Conservation (phyloP, 2,797 vertebrate species). For the Limnodromus scolopaceus region DNA sequence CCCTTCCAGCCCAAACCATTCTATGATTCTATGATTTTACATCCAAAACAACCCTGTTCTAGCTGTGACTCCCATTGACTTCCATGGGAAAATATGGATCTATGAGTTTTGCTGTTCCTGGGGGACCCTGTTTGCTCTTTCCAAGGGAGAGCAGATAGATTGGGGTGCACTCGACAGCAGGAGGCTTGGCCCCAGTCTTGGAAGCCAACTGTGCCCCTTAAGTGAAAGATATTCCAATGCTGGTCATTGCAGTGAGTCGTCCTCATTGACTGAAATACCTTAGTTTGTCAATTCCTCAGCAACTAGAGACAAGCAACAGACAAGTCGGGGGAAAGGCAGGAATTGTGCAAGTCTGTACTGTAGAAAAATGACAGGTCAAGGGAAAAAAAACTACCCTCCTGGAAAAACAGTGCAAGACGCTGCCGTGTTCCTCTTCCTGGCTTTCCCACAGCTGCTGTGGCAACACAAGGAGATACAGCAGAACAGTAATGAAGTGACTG, state of each 20-base stretch:
- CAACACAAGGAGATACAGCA: not conserved
- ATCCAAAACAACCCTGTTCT: not conserved
- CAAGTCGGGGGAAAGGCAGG: not conserved
- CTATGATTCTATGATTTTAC: not conserved
- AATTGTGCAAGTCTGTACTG: not conserved
- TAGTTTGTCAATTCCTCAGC: not conserved
- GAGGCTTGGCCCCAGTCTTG: not conserved
- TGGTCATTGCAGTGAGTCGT: not conserved
- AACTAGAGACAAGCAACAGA: not conserved
- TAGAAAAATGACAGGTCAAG: not conserved
- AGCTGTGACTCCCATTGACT: not conserved
- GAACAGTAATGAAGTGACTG: not conserved
- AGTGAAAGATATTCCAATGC: not conserved
- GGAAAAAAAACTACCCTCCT: not conserved
- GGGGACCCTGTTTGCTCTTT: not conserved
- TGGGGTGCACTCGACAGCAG: not conserved
- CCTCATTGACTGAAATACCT: not conserved
- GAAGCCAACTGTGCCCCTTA: rapidly evolving
- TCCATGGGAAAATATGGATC: not conserved
- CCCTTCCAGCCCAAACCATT: too few relatives aligned
- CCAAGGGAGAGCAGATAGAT: not conserved
- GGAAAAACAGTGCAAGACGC: not conserved
- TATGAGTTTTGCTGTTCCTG: not conserved
- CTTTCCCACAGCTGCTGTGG: not conserved
- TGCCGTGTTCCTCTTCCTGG: not conserved